A percentile compares a stretch with the other conserved stretches of the same genome.
Evolutionary conservation across 2,888 invertebrate species (phyloP).

Genomic region (Lithophane socia): DNA sequence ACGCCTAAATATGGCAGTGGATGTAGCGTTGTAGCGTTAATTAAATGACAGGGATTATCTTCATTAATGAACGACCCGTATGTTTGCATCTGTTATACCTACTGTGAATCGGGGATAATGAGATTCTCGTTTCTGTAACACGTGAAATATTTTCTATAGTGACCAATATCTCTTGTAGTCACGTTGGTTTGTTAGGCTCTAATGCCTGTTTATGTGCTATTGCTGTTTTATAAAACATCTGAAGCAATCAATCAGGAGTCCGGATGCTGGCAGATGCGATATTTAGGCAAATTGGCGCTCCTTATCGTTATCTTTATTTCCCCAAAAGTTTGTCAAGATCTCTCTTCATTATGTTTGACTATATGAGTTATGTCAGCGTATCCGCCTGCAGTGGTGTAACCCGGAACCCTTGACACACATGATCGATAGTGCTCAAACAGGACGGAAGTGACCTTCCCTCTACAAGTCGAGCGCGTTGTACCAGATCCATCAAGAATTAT

Average conservation of each 20-base stretch:
- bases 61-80: background rate
- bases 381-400: constrained; percentile 19
- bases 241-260: background rate
- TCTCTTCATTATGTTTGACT: background rate
- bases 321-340: background rate
- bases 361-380: background rate
- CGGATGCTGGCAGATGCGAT: background rate
- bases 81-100: background rate
- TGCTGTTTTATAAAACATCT: background rate
- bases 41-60: constrained; percentile 26
- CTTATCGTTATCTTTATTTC: background rate
- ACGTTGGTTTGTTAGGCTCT: background rate
- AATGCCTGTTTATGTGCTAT: background rate
- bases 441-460: constrained; percentile 52
- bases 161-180: background rate
- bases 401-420: constrained; percentile 58
- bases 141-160: background rate
- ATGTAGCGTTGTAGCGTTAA: background rate
- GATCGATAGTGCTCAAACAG: constrained; percentile 39
- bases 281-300: background rate
- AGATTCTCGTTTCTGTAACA: background rate
- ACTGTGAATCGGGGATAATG: background rate
- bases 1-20: background rate
- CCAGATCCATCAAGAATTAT: constrained; percentile 29
- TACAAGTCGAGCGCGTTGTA: constrained; percentile 15